Base-by-base conservation (phyloP, 2,888 invertebrate species). In the Eupithecia inturbata region DNA sequence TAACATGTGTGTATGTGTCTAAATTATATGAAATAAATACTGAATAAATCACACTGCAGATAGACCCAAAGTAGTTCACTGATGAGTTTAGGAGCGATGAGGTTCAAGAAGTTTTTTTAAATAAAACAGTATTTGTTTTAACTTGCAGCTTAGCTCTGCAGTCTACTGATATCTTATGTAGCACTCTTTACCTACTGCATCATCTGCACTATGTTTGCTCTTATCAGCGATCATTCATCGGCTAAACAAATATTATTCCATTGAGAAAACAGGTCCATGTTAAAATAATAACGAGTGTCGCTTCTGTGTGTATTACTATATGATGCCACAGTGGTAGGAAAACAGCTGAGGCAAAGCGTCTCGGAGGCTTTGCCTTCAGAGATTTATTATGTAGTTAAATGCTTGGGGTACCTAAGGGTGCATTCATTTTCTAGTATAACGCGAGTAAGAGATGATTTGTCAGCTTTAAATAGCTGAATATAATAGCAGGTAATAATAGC, bases 161-260 rank as follows among this genome's bases (percentile, higher is more conserved):
- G 45, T 49, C 19, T 6, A 49, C n/a, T 2, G n/a, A 53, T 53
- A 22, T 3, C 3, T 3, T 26, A 26, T 10, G 10, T 41, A 57
- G 33, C 19, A 67, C 53, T 36, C 60, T n/a, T 39, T 19, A 33
- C 66, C 39, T 74, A 71, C 75, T 75, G 60, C 22, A 57, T 68
- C 67, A 53, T 36, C 57, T 74, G 22, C 7, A 69, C 78, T 78
- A 60, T 49, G 68, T 9, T 41, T 33, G 62, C 74, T 67, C 74
- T 75, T 75, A 73, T 73, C 76, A 63, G 69, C 71, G 31, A 70
- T 36, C 73, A 76, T 70, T 79, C 73, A 75, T 72, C 67, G 75
- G 83, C 85, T 87, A 88, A 86, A 87, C 84, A 89, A 90, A 90
- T 87, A 89, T 88, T 79, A 78, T 80, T 67, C 75, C 75, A 81